Conservation (phyloP, 2,797 vertebrate species). For the Tenualosa ilisha region DNA sequence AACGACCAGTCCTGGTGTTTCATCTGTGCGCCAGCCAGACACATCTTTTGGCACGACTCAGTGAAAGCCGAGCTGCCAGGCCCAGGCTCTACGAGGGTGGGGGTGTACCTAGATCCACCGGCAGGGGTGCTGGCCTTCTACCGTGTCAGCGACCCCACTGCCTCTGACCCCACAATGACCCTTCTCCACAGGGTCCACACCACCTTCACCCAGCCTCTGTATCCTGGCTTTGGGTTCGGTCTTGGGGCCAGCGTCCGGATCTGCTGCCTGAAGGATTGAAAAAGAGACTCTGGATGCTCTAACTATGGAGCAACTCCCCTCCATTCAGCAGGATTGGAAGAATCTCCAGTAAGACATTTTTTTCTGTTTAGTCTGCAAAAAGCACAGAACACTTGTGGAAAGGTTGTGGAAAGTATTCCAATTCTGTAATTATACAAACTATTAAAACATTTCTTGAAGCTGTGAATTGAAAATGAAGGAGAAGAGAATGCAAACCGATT, state of each 20-base stretch:
- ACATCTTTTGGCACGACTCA: constrained; percentile 15
- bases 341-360: neutral
- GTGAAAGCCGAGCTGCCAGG: constrained; percentile 10
- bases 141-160: neutral
- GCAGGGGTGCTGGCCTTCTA: neutral
- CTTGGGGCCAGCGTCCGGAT: constrained; percentile 7
- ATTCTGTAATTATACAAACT: neutral
- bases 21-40: neutral
- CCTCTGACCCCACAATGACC: neutral
- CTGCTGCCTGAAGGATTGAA: neutral
- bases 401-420: neutral
- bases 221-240: neutral
- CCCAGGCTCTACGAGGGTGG: neutral
- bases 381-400: neutral
- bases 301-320: neutral
- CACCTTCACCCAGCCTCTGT: constrained; percentile 6
- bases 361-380: constrained; percentile 2
- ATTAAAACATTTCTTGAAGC: neutral
- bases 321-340: neutral
- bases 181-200: constrained; percentile 19
- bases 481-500: neutral
- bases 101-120: neutral
- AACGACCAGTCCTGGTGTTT: constrained; percentile 22
- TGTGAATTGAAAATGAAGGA: neutral
- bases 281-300: neutral